Conservation (phyloP, 1,140 invertebrate species). For the Maconellicoccus hirsutus region DNA sequence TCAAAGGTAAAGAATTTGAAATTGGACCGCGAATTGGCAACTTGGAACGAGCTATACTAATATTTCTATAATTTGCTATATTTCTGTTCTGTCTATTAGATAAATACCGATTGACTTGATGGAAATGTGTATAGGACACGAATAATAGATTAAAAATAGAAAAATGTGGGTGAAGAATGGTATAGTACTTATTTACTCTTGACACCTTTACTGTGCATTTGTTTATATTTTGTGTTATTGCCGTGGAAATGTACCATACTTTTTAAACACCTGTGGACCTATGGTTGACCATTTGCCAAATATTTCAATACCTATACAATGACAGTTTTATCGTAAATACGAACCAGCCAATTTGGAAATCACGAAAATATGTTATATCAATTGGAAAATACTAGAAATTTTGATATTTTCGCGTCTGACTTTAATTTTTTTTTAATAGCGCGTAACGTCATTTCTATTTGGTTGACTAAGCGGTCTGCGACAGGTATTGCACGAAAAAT, state of each 20-base stretch:
- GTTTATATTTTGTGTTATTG: conserved; percentile 15
- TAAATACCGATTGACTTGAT: conserved; percentile 12
- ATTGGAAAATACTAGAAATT: too few species aligned
- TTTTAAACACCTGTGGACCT: not conserved
- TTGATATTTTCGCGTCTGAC: too few species aligned
- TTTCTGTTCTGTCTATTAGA: conserved; percentile 12
- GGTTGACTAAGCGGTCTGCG: too few species aligned
- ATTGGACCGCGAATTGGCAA: conserved; percentile 16
- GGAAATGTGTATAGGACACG: not conserved
- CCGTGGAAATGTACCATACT: conserved; percentile 4
- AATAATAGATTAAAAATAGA: conserved; percentile 18
- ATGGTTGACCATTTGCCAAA: not conserved
- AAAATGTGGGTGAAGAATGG: conserved; percentile 20
- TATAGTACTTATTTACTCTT: conserved; percentile 11
- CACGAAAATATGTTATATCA: not conserved
- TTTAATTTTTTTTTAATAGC: too few species aligned
- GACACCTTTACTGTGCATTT: not conserved
- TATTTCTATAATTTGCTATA: conserved; percentile 11
- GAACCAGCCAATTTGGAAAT: not conserved
- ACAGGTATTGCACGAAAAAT: too few species aligned
- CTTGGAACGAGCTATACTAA: not conserved
- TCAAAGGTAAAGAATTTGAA: conserved; percentile 2
- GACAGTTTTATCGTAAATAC: not conserved
- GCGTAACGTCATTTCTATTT: too few species aligned
- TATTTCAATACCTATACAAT: not conserved